Evolutionary conservation across 2,113 vertebrate genomes (phyloP).

Genomic region (Ceyx margarethae): DNA sequence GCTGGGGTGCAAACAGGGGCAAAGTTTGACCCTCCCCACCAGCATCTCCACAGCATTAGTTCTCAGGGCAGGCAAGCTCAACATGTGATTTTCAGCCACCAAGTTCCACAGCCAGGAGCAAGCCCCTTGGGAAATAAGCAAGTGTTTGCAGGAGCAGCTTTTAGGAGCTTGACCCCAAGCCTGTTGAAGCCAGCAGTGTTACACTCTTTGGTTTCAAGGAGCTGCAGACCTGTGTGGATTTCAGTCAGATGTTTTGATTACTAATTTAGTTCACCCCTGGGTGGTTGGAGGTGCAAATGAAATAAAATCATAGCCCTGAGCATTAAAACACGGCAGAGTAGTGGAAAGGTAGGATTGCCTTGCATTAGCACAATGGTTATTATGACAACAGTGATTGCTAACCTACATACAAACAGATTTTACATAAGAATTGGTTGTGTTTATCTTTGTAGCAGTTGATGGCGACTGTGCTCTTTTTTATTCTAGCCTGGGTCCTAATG

Average conservation of each 20-base stretch:
- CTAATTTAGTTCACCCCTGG: neutral
- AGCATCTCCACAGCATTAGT: neutral
- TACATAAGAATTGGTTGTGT: neutral
- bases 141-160: neutral
- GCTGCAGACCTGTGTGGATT: neutral
- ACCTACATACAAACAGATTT: neutral
- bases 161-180: neutral
- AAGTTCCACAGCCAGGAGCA: neutral
- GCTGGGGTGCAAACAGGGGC: neutral
- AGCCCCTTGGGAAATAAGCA: neutral
- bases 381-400: neutral
- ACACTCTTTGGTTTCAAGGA: neutral
- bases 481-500: neutral
- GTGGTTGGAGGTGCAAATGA: neutral
- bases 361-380: neutral
- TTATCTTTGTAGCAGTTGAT: neutral
- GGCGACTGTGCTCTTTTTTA: neutral
- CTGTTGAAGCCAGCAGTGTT: neutral
- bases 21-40: neutral
- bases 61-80: neutral
- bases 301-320: neutral
- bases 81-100: rapidly evolving
- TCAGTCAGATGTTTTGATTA: neutral
- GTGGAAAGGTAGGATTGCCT: neutral
- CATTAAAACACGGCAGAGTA: neutral